Conservation (phyloP, 2,888 invertebrate species). For the Serrognathus titanus region DNA sequence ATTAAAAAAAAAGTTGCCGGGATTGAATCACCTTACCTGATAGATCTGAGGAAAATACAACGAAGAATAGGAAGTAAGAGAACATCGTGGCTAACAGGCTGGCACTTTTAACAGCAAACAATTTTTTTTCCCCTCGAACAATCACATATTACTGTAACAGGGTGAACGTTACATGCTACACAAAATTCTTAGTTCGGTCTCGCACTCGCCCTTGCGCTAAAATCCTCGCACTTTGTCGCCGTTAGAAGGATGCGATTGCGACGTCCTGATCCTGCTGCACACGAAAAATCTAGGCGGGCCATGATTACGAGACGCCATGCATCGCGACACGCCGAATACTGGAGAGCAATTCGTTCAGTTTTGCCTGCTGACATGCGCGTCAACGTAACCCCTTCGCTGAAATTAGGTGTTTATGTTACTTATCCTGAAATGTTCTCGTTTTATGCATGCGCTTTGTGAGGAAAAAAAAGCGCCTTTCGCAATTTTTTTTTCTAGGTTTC, state of each 20-base stretch:
- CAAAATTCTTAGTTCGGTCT: neutral
- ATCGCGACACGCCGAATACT: constrained; percentile 26
- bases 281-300: constrained; percentile 9
- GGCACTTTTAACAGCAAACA: constrained; percentile 6
- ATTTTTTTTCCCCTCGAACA: neutral
- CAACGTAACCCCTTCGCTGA: constrained; percentile 18
- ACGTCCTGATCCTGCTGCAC: neutral
- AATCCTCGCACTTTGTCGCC: neutral
- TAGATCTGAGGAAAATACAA: constrained; percentile 10
- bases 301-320: constrained; percentile 23
- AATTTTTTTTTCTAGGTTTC: too few species aligned
- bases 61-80: constrained; percentile 10
- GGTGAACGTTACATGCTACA: neutral
- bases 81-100: constrained; percentile 12
- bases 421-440: neutral
- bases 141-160: constrained; percentile 8
- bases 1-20: too few species aligned
- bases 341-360: constrained; percentile 24
- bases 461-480: too few species aligned
- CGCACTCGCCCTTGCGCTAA: neutral
- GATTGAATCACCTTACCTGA: constrained; percentile 6
- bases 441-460: neutral
- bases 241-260: neutral
- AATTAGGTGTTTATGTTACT: constrained; percentile 19
- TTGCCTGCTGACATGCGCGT: constrained; percentile 27